Conservation (phyloP, 2,797 vertebrate species). For the Hypotaenidia okinawae region DNA sequence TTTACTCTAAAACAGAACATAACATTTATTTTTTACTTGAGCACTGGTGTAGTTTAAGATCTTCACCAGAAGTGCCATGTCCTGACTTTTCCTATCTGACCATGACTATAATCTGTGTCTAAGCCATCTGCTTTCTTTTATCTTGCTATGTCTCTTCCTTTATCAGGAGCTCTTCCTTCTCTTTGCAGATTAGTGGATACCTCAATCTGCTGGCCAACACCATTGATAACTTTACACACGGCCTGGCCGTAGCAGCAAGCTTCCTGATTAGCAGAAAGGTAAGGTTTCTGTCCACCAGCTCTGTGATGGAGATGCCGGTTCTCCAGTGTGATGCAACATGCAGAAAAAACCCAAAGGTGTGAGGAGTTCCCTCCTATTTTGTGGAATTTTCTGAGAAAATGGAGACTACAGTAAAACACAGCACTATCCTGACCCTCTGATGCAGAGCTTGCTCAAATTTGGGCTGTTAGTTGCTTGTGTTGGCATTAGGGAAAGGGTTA, state of each 20-base stretch:
- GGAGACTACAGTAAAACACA: background rate
- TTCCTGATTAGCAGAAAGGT: conserved; percentile 98
- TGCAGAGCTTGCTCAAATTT: background rate
- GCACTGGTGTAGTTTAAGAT: background rate
- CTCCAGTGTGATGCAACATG: background rate
- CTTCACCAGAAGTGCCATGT: background rate
- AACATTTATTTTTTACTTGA: background rate
- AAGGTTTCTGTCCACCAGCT: conserved; percentile 49
- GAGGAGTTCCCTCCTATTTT: background rate
- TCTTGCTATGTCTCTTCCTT: background rate
- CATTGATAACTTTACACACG: conserved; percentile 99
- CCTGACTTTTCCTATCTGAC: background rate
- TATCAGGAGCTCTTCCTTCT: conserved; percentile 7
- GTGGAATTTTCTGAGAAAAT: background rate
- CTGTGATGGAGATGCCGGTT: background rate
- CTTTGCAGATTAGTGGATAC: conserved; percentile 91
- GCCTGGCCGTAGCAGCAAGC: conserved; percentile 94
- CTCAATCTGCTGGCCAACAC: conserved; percentile 97
- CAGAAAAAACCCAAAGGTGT: background rate
- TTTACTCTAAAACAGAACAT: background rate
- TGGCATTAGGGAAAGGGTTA: background rate
- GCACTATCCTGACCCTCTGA: background rate
- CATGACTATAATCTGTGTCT: background rate
- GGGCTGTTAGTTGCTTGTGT: background rate
- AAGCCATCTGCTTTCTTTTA: background rate